Conservation (phyloP, 2,888 invertebrate species). For the Adineta ricciae region DNA sequence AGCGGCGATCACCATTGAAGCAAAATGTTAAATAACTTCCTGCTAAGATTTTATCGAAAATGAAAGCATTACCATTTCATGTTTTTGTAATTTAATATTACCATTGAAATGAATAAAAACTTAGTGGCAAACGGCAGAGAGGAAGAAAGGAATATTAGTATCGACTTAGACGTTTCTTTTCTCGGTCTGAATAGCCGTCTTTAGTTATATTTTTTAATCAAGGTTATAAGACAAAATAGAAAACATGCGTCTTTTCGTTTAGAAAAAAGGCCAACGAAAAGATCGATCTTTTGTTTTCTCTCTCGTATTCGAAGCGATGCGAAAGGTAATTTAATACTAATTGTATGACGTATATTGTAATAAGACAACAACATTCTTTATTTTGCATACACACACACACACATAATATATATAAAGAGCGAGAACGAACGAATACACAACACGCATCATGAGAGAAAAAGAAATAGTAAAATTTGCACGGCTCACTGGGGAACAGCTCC, state of each 20-base stretch:
- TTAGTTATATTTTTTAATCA: neutral
- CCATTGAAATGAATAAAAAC: neutral
- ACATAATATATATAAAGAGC: neutral
- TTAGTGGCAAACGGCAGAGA: neutral
- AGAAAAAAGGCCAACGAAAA: neutral
- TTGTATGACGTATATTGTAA: neutral
- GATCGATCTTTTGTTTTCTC: neutral
- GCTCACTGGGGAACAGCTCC: constrained; percentile 14
- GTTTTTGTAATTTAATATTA: neutral
- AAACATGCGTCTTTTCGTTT: neutral
- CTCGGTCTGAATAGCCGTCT: neutral
- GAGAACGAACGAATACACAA: constrained; percentile 1
- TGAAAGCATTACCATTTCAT: neutral
- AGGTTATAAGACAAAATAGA: neutral
- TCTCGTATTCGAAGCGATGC: neutral
- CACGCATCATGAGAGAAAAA: neutral
- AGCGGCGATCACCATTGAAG: neutral
- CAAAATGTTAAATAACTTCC: neutral
- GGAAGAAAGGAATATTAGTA: neutral
- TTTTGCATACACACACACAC: neutral
- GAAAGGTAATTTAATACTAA: neutral
- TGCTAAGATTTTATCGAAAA: neutral
- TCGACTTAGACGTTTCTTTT: neutral
- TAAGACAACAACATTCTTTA: neutral
- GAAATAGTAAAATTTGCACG: neutral